Percentiles rank a stretch among this genome's conserved stretches.
Evolutionary conservation across 1,140 invertebrate species (phyloP).

Genomic region (Carposina sasakii): DNA sequence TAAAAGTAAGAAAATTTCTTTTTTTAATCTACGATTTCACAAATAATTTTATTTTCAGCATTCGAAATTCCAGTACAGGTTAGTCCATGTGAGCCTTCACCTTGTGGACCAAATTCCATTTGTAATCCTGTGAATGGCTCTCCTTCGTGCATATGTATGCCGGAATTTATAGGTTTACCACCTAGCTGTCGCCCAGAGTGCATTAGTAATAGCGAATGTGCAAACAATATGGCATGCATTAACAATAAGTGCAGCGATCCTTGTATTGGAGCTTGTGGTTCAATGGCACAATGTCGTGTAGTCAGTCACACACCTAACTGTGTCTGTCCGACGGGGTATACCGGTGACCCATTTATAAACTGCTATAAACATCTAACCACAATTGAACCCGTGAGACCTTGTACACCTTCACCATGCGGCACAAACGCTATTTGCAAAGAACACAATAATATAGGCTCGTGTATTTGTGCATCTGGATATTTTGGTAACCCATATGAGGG

Average conservation of each 20-base stretch:
- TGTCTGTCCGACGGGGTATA: conserved; percentile 73
- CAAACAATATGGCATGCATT: conserved; percentile 76
- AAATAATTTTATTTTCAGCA: conserved; percentile 61
- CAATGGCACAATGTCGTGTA: conserved; percentile 78
- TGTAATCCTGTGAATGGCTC: conserved; percentile 75
- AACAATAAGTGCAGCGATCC: conserved; percentile 81
- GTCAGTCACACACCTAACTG: conserved; percentile 79
- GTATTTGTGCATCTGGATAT: conserved; percentile 77
- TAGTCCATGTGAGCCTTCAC: conserved; percentile 79
- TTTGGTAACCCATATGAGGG: conserved; percentile 80
- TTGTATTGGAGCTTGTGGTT: conserved; percentile 77
- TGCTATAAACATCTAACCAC: conserved; percentile 57
- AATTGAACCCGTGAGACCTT: conserved; percentile 65
- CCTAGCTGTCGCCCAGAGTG: conserved; percentile 80
- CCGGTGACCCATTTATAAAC: conserved; percentile 75
- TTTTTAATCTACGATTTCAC: too few relatives aligned
- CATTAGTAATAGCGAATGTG: conserved; percentile 77
- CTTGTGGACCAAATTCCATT: conserved; percentile 81
- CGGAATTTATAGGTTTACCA: conserved; percentile 76
- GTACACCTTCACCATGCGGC: conserved; percentile 79
- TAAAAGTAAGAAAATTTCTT: conserved; percentile 6
- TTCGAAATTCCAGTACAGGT: conserved; percentile 67
- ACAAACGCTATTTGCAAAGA: conserved; percentile 78
- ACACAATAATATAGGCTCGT: conserved; percentile 75
- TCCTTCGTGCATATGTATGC: conserved; percentile 78